Evolutionary conservation across 2,113 vertebrate species (phyloP), one percentile per base, ranked within the genome.

Genomic region (Gavia stellata): DNA sequence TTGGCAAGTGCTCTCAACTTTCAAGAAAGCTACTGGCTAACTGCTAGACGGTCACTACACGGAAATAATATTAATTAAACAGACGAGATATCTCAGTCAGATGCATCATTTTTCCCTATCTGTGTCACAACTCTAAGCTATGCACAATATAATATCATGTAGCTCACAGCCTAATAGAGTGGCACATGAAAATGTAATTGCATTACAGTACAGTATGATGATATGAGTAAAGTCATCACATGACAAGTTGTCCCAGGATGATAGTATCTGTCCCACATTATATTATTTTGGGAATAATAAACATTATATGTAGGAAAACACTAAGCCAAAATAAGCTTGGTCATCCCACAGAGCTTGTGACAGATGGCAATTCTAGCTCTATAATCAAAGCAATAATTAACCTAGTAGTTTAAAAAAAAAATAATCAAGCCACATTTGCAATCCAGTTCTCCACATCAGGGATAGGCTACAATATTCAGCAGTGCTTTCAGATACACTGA

Each of bases 241-340:
- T 49, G 90, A 92, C 59, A 56, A 65, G 36, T 36, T 72, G 75
- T 86, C 86, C 94, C 95, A 81, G 73, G 82, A 93, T 78, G 82
- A 84, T 5, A 61, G 38, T 86, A 65, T 67, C 73, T 84, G 80
- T 81, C 86, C 95, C 73, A 92, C 92, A 59, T 75, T 42, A 7
- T 45, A 93, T 81, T 93, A 92, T 94, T 96, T 92, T 17, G 90
- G 95, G 94, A 93, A 91, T 91, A 90, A 95, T 89, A 93, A 96
- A 95, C 73, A 89, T 59, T 91, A 34, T 36, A 93, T 38, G 61
- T 16, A 79, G 90, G 75, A 89, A 96, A 97, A 74, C 68, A 67
- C 15, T 3, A 81, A 6, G 26, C 88, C 82, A 92, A 91, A 93
- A 84, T 68, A 94, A 92, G 81, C 73, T 70, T 63, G 92, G 94